Base-by-base conservation (phyloP, 37 sponge, comb jelly and placozoan genomes). In the Aplysina aerophoba region DNA sequence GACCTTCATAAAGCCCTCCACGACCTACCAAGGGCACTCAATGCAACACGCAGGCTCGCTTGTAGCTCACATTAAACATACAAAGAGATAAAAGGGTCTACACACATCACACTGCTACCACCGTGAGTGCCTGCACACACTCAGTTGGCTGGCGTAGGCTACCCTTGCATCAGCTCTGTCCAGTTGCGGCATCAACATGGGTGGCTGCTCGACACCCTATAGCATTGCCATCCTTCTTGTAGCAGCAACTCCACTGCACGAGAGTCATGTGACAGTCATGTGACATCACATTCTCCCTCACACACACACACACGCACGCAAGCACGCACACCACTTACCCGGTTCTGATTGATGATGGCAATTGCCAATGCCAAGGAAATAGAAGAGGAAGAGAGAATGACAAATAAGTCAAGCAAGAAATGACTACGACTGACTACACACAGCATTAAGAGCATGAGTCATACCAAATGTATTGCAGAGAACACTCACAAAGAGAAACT, bases 211-310 rank as follows among this genome's bases (percentile, higher is more conserved):
- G 88, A 80, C 92, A 92, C 0, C 92, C 92, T 17, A 15, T n/a
- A 30, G 83, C 68, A 22, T 66, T 50, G 30, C 54, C 60, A 12
- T 92, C 92, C 8, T 53, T 56, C 55, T 86, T 88, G 66, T 92
- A 92, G 44, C 92, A 92, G 69, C 92, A 92, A 28, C 86, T 92
- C 92, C 92, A 92, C 81, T 83, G 37, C 50, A 36, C 12, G 39
- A 82, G 35, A 63, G 34, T 27, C 20, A 14, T 37, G 38, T 16
- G 22, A 55, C 36, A 84, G 14, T 44, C 50, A 44, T 44, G 50
- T 44, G 50, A 44, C 17, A 79, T 79, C 41, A 17, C 33, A 4
- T 37, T 24, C 31, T 15, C 14, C 11, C n/a, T 28, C n/a, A n/a
- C n/a, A n/a, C 6, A 36, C 35, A 41, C 31, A 21, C 4, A 6